Evolutionary conservation across 23 tunicate genomes (phyloP).

Genomic region (Phallusia fumigata): DNA sequence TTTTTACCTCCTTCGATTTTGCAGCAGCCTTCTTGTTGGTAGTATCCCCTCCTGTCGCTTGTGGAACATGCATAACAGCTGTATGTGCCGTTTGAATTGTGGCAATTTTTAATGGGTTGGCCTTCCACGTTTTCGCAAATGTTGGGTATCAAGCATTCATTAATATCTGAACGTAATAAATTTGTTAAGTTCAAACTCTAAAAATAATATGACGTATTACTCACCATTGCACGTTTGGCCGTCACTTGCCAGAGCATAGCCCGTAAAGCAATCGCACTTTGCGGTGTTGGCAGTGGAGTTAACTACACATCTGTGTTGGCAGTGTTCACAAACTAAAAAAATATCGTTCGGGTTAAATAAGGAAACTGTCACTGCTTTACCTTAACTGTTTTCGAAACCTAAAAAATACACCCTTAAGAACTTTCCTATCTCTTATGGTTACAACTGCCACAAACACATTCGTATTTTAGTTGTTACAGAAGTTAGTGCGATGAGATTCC

Average conservation of each 20-base stretch:
- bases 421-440: too few species aligned
- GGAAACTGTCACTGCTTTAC: too few species aligned
- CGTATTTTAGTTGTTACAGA: too few species aligned
- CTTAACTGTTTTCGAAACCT: too few species aligned
- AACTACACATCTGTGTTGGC: constrained; percentile 11
- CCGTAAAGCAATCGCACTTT: constrained; percentile 27
- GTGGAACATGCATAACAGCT: background rate
- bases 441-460: too few species aligned
- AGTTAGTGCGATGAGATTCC: too few species aligned
- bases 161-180: constrained; percentile 14
- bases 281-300: background rate
- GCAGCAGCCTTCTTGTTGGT: background rate
- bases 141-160: constrained; percentile 19
- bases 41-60: background rate
- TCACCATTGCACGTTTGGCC: constrained; percentile 44
- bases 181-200: too few species aligned
- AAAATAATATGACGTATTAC: background rate
- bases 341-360: too few species aligned
- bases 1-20: background rate
- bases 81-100: background rate
- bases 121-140: background rate
- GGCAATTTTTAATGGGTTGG: background rate
- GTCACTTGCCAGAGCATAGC: constrained; percentile 29
- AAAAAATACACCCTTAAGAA: too few species aligned
- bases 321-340: background rate